Evolutionary conservation across 2,797 vertebrate species (phyloP), one percentile per base, ranked within the genome.

Genomic region (Hoplostethus atlanticus): DNA sequence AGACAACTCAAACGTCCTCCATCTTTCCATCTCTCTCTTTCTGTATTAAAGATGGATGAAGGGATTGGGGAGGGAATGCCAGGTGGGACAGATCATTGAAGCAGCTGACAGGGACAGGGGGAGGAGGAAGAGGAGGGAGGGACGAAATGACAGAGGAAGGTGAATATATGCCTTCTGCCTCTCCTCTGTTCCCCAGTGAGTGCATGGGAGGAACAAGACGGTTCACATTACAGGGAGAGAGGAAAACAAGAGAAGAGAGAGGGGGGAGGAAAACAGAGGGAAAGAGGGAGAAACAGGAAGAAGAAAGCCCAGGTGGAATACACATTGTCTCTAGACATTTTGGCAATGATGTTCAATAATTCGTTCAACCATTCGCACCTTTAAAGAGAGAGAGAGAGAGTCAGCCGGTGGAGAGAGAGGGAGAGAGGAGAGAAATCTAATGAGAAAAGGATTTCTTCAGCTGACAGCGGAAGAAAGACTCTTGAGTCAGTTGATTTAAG

Each of bases 61-160:
- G 34, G 34, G 34, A 34, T 6, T 34, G 34, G 0, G 34, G 34
- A 34, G 4, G 34, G 34, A 34, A 34, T 15, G 51, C 31, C 0
- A 16, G 64, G 30, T 57, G 28, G 44, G 57, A 53, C 30, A 15
- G 50, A 47, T 63, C 55, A 38, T 4, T 48, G 57, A 54, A 36
- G 65, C 25, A 28, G 60, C 36, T 40, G 40, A 28, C 10, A 31
- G 53, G 47, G 17, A 47, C 1, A 54, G 12, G 36, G 52, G 16
- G 48, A 57, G 40, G 55, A 52, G 2, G 48, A 36, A 5, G 30
- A 28, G 2, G 40, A 38, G 8, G 8, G 30, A 63, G 8, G 65
- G 17, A 11, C n/a, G 55, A 2, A 52, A 65, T 13, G 36, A 54
- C 25, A 12, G 31, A 57, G 13, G 62, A 58, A 48, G 44, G 42